Evolutionary conservation across 2,113 vertebrate species (phyloP).

Genomic region (Sinocyclocheilus anshuiensis): DNA sequence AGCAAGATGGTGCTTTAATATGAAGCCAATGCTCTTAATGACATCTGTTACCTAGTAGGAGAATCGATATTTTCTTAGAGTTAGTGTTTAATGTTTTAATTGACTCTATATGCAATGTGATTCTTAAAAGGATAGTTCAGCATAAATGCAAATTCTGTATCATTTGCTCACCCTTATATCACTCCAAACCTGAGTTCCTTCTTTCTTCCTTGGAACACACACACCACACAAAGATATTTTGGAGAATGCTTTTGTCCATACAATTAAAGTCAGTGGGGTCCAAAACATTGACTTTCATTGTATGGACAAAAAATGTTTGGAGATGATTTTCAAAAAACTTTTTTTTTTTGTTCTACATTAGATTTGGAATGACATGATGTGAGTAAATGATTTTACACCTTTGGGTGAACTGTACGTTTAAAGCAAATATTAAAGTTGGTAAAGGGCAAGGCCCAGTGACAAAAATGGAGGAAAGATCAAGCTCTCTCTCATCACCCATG

Average conservation of each 20-base stretch:
- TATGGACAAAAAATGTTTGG: not conserved
- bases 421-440: not conserved
- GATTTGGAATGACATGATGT: not conserved
- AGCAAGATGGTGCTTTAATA: not conserved
- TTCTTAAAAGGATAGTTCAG: not conserved
- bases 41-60: not conserved
- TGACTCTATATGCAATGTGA: not conserved
- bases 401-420: not conserved
- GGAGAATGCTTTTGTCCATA: not conserved
- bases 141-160: not conserved
- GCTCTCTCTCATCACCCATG: constrained; percentile 92
- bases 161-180: not conserved
- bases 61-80: not conserved
- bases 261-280: not conserved
- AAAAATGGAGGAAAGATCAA: constrained; percentile 56
- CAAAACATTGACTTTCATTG: not conserved
- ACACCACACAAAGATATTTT: not conserved
- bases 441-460: constrained; percentile 8
- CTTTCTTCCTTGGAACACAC: not conserved
- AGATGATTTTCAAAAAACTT: not conserved
- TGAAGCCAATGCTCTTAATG: not conserved
- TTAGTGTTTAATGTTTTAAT: not conserved
- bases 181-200: not conserved
- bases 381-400: not conserved
- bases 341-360: not conserved